Evolutionary conservation across 2,888 invertebrate species (phyloP).

Genomic region (Papilio gigon): DNA sequence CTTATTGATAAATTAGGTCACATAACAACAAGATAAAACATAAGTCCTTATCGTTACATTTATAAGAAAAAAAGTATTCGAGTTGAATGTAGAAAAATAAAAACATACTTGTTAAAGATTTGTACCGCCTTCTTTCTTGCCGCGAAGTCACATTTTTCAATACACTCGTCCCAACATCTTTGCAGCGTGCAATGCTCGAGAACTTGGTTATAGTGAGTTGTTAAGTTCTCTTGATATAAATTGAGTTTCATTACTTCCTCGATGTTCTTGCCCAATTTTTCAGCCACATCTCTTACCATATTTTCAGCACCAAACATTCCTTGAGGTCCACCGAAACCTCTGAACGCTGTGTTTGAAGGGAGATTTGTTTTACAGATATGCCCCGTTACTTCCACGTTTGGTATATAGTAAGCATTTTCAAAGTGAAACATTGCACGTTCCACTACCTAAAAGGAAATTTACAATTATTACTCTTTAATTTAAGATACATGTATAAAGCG

Average conservation of each 20-base stretch:
- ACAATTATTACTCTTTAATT: no score
- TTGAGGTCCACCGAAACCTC: constrained; percentile 96
- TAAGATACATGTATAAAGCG: neutral
- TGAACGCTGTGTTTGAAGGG: constrained; percentile 95
- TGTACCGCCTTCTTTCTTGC: constrained; percentile 83
- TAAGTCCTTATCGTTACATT: neutral
- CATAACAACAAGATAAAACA: constrained; percentile 2
- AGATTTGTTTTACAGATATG: constrained; percentile 93
- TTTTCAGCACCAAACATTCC: constrained; percentile 93
- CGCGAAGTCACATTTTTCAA: constrained; percentile 84
- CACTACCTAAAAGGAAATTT: constrained; percentile 83
- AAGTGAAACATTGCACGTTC: constrained; percentile 92
- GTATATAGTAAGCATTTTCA: constrained; percentile 92
- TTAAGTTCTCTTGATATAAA: constrained; percentile 89
- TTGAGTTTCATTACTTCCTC: constrained; percentile 87
- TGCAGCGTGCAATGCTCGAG: constrained; percentile 87
- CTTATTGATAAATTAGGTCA: neutral
- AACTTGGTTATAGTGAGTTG: constrained; percentile 89
- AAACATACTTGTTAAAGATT: constrained; percentile 86
- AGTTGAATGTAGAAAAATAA: constrained; percentile 20
- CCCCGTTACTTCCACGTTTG: constrained; percentile 86
- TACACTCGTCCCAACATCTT: constrained; percentile 91
- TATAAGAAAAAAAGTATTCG: neutral
- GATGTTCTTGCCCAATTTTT: constrained; percentile 84
- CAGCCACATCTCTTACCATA: constrained; percentile 89